Evolutionary conservation across 2,797 vertebrate species (phyloP), one percentile per base, ranked within the genome.

Genomic region (Nannoperca obscura): DNA sequence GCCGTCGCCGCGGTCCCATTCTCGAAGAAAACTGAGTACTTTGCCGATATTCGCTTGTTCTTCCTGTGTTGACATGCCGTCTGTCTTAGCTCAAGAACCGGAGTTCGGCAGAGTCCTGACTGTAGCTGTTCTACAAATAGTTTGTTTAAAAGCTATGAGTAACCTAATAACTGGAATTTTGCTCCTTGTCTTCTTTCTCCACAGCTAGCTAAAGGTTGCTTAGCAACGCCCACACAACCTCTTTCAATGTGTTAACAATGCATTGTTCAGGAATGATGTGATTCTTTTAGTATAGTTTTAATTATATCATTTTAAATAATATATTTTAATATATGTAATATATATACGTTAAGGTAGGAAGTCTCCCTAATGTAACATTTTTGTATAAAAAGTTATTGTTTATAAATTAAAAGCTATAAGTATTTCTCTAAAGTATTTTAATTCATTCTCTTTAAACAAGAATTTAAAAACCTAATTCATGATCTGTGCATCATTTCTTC

Each of bases 1-100:
- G 83, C 76, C 87, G 80, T 91, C 91, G 0, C 94, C 93, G 0
- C 83, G 94, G 80, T 98, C 96, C 97, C 97, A 97, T 7, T 97
- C 92, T 1, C 93, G 93, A 30, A 98, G 93, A 67, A 97, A 96
- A 64, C 76, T 70, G 63, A 94, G 86, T 0, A 97, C 94, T 75
- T 91, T 92, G 58, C 88, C 90, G 67, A 95, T 91, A 54, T 89
- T 89, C 90, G 67, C 71, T 1, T 55, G 55, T 5, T 55, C 64
- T 3, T 72, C 70, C 9, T 27, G 34, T 3, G 49, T 8, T 4
- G 80, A 74, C 90, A 89, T 92, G 2, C 6, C 38, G 22, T 36
- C 54, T 38, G 17, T 20, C 42, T 22, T 2, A 7, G 2, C 0
- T 24, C 14, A 6, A 10, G 8, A 42, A 15, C 9, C 9, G 60